A percentile compares a stretch with the other conserved stretches of the same genome.
These are phyloP conservation scores for Teleopsis dalmanni DNA, from an alignment of 1,140 invertebrate genomes.

Conservation along the genomic window DNA sequence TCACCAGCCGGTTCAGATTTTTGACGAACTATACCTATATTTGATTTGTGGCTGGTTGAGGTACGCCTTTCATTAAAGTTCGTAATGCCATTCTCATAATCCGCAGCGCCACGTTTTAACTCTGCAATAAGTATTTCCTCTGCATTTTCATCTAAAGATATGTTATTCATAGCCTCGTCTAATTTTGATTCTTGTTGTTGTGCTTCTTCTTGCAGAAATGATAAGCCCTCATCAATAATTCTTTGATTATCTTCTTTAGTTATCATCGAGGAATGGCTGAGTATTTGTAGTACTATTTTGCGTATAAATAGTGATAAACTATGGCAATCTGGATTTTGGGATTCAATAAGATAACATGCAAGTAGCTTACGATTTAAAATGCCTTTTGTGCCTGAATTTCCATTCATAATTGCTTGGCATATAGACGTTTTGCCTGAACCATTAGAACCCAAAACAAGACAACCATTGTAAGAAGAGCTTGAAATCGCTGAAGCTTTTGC, in stretches of 20 bases:
- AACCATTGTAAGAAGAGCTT: slow-evolving; percentile 39
- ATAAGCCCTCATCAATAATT: slow-evolving; percentile 38
- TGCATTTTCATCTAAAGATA: slow-evolving; percentile 34
- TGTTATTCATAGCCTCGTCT: slow-evolving; percentile 40
- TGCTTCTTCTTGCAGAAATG: slow-evolving; percentile 33
- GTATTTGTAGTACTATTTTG: slow-evolving; percentile 73
- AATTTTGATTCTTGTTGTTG: slow-evolving; percentile 39
- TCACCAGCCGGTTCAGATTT: slow-evolving; percentile 35
- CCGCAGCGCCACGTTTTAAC: slow-evolving; percentile 25
- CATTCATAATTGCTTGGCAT: slow-evolving; percentile 50
- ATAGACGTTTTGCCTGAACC: slow-evolving; percentile 83
- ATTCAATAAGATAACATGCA: slow-evolving; percentile 70
- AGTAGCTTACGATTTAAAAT: slow-evolving; percentile 65
- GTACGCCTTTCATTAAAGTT: slow-evolving; percentile 28
- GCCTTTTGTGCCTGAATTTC: slow-evolving; percentile 42
- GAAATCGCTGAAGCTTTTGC: slow-evolving; percentile 37
- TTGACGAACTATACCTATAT: slow-evolving; percentile 25
- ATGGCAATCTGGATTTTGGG: slow-evolving; percentile 48
- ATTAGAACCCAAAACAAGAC: slow-evolving; percentile 38
- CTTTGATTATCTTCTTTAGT: slow-evolving; percentile 32
- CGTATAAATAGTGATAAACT: slow-evolving; percentile 77
- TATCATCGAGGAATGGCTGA: slow-evolving; percentile 52
- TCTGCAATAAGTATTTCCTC: slow-evolving; percentile 40
- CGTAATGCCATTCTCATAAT: slow-evolving; percentile 12
- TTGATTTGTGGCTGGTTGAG: slow-evolving; percentile 27